phyloP scores from a whole-genome alignment of 2,113 vertebrate species.

The Pelecanoides urinatrix region DNA sequence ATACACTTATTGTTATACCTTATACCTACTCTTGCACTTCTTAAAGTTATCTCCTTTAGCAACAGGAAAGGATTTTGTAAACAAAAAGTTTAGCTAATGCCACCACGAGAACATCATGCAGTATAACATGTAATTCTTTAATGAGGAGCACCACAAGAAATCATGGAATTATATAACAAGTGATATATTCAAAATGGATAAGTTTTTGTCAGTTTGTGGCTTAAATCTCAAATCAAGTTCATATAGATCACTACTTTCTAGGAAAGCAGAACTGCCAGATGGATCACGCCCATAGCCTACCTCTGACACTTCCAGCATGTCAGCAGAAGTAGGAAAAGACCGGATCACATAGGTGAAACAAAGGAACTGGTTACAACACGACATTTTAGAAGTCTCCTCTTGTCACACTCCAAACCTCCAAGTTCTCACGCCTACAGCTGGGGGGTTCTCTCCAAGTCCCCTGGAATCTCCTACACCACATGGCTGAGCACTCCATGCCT shows the following conservation, averaged over 20 bases:
- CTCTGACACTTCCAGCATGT: not conserved
- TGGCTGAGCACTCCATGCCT: not conserved
- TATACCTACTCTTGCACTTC: not conserved
- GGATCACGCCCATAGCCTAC: not conserved
- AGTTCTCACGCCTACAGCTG: not conserved
- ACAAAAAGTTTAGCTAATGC: not conserved
- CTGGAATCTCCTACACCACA: not conserved
- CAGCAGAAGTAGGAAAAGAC: not conserved
- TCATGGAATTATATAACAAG: not conserved
- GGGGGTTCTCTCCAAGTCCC: not conserved
- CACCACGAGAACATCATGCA: not conserved
- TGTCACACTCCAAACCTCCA: not conserved
- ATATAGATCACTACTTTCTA: not conserved
- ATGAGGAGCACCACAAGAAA: not conserved
- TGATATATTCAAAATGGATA: not conserved
- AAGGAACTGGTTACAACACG: not conserved
- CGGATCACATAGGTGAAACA: not conserved
- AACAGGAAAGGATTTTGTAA: not conserved
- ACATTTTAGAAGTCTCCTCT: not conserved
- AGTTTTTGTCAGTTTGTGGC: not conserved
- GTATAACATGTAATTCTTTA: fast-evolving
- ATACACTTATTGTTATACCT: not conserved
- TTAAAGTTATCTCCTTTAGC: not conserved
- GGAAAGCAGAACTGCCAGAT: not conserved
- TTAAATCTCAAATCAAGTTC: not conserved